Base-by-base conservation (phyloP, 2,888 invertebrate genomes). In the Chrysolina haemoptera region DNA sequence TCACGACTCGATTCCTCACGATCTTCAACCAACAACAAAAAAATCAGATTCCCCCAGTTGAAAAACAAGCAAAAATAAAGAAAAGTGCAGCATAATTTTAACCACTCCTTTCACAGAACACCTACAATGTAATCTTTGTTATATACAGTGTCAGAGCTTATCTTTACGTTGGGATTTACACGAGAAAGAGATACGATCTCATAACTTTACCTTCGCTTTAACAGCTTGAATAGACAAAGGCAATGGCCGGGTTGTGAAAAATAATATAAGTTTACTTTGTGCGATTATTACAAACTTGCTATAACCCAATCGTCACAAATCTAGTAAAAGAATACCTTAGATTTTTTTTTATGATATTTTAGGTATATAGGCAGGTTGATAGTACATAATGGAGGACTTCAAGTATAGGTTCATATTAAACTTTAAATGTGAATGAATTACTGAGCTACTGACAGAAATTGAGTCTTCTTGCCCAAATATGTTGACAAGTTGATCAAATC, bases 71-170 rank as follows among this genome's bases (percentile, higher is more conserved):
- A 12, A 35, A 35, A 35, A 46, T 50, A n/a, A n/a, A 50, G n/a
- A 18, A 18, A 50, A n/a, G 18, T 16, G 50, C 16, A 50, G 14
- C n/a, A 8, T 18, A 18, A 50, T 50, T 50, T 50, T 8, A 50
- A 10, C 50, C 50, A 50, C 18, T 50, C 18, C n/a, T 16, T 18
- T 50, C 50, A n/a, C 16, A n/a, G 50, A 50, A 50, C 50, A 50
- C 50, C 50, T 50, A 50, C 50, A 50, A 50, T 6, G 50, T 50
- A 50, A 50, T 50, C n/a, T 16, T 18, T 50, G 50, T 50, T 50
- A 50, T 50, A 50, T 16, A 18, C n/a, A 50, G 50, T 50, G 50
- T 16, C n/a, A 10, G 18, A 16, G 50, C 50, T 50, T 50, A 50
- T 50, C 50, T 50, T 16, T 18, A 9, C 50, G 50, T 16, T 46